Evolutionary conservation across 1,140 invertebrate genomes (phyloP).

Genomic region (Drosophila pandora): DNA sequence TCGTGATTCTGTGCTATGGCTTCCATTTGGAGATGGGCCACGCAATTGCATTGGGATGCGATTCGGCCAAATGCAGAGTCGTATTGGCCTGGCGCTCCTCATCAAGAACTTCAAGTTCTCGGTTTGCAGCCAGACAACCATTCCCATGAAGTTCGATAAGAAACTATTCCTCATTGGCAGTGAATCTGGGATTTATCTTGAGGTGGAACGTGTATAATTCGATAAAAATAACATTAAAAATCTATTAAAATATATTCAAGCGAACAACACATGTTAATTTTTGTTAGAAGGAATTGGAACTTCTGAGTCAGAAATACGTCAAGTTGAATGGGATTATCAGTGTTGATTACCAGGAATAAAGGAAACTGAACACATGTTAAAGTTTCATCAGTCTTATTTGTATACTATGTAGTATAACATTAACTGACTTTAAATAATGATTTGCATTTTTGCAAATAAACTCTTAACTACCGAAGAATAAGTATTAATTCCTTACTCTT

Average conservation of each 20-base stretch:
- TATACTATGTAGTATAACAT: no score
- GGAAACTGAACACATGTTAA: not conserved
- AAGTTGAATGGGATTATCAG: no score
- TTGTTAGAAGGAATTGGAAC: no score
- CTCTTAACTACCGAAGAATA: no score
- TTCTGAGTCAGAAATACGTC: no score
- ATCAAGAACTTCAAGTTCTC: slow-evolving; percentile 78
- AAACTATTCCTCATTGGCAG: slow-evolving; percentile 52
- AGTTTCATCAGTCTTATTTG: no score
- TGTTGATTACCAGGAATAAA: not conserved
- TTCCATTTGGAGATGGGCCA: slow-evolving; percentile 86
- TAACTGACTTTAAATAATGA: not conserved
- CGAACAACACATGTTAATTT: no score
- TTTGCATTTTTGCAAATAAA: not conserved
- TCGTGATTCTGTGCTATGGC: slow-evolving; percentile 84
- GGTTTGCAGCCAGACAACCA: slow-evolving; percentile 70
- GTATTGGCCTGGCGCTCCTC: slow-evolving; percentile 85
- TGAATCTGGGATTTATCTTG: slow-evolving; percentile 58
- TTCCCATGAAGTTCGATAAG: slow-evolving; percentile 54
- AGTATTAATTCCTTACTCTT: no score
- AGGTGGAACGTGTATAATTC: slow-evolving; percentile 55
- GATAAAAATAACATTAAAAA: not conserved
- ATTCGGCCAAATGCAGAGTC: slow-evolving; percentile 87
- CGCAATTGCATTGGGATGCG: slow-evolving; percentile 85
- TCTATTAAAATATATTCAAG: not conserved